Conservation (phyloP, 2,797 vertebrate genomes). For the Miichthys miiuy region DNA sequence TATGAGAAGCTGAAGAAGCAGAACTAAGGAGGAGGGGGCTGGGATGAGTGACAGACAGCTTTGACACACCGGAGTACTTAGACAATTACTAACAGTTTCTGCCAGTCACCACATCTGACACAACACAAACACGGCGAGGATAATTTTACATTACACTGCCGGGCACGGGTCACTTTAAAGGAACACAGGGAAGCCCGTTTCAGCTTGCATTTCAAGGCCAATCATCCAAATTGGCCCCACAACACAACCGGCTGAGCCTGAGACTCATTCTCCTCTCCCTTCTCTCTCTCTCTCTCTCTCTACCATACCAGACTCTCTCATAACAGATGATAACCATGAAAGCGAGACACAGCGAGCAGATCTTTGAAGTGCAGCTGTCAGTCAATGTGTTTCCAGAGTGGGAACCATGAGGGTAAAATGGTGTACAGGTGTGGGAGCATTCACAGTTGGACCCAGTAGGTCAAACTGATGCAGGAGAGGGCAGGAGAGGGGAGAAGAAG, state of each 20-base stretch:
- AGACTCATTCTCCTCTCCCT: conserved; percentile 39
- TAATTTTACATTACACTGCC: conserved; percentile 87
- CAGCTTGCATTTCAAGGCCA: conserved; percentile 87
- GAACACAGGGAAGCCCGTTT: conserved; percentile 85
- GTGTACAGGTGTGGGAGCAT: conserved; percentile 84
- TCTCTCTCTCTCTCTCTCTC: conserved; percentile 22
- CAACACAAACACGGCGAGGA: conserved; percentile 85
- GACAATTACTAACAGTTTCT: conserved; percentile 90
- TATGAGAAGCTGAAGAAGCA: conserved; percentile 84
- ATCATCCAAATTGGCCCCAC: conserved; percentile 86
- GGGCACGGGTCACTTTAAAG: conserved; percentile 88
- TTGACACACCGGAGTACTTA: conserved; percentile 89
- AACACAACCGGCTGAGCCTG: conserved; percentile 71
- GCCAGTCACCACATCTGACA: conserved; percentile 90
- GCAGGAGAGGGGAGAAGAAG: neutral
- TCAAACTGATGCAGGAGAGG: conserved; percentile 66
- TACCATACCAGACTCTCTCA: conserved; percentile 44
- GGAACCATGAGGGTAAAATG: conserved; percentile 81
- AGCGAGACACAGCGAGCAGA: conserved; percentile 57
- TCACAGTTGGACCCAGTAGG: conserved; percentile 74
- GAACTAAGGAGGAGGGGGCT: conserved; percentile 69
- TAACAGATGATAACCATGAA: conserved; percentile 76
- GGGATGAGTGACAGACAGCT: conserved; percentile 88
- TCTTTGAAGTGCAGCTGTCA: conserved; percentile 88
- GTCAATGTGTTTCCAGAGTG: conserved; percentile 74